Evolutionary conservation across 2,113 vertebrate species (phyloP).

Genomic region (Ramphastos sulfuratus): DNA sequence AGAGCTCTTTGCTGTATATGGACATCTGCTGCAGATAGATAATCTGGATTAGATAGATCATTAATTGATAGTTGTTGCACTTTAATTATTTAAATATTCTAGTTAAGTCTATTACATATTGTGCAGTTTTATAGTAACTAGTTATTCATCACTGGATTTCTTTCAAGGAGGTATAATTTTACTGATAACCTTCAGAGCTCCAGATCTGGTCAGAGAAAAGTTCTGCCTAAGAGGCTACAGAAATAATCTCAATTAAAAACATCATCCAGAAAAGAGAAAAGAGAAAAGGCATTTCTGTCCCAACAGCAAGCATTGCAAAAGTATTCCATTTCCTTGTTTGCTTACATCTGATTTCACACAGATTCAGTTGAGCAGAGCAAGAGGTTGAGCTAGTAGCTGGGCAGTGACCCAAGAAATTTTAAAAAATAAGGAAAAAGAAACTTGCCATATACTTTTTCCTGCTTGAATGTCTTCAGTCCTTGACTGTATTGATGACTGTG

Average conservation of each 20-base stretch:
- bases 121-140: neutral
- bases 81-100: neutral
- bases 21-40: neutral
- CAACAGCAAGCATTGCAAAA: neutral
- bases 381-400: neutral
- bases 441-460: neutral
- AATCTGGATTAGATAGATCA: neutral
- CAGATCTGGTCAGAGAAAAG: neutral
- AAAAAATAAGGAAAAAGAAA: neutral
- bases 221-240: neutral
- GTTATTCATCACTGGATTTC: neutral
- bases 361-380: neutral
- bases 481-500: neutral
- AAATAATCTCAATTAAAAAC: neutral
- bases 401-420: neutral
- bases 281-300: neutral
- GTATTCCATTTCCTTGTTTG: neutral
- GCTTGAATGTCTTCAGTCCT: neutral
- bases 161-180: neutral
- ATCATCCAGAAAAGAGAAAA: neutral
- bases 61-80: neutral
- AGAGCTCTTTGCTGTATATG: neutral
- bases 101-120: neutral
- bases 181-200: neutral
- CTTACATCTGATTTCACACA: neutral